Evolutionary conservation across 1,140 invertebrate genomes (phyloP).

Genomic region (Cydia amplana): DNA sequence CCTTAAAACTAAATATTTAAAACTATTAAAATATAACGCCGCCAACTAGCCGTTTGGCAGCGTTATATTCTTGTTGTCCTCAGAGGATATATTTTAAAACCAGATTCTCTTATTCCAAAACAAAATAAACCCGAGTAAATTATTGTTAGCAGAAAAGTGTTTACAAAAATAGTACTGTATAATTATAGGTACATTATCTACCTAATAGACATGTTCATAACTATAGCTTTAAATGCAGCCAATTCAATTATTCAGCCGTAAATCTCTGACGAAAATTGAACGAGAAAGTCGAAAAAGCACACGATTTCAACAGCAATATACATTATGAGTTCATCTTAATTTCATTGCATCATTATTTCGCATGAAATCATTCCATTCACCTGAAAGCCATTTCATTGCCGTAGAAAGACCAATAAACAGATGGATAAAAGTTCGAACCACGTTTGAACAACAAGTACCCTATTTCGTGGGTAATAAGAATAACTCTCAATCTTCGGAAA

Average conservation of each 20-base stretch:
- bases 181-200: too few species aligned
- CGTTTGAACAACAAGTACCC: neutral
- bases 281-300: neutral
- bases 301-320: neutral
- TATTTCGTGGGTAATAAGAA: neutral
- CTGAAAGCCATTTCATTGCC: neutral
- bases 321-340: conserved; percentile 3
- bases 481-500: too few species aligned
- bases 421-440: neutral
- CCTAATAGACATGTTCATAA: too few species aligned
- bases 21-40: too few species aligned
- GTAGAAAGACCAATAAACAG: neutral
- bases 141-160: neutral
- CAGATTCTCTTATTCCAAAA: too few species aligned
- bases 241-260: neutral
- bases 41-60: too few species aligned
- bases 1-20: too few species aligned
- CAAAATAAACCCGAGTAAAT: neutral
- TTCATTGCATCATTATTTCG: conserved; percentile 15
- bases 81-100: too few species aligned
- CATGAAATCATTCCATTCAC: conserved; percentile 1
- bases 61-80: too few species aligned
- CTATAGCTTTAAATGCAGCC: too few species aligned
- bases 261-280: neutral
- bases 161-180: neutral